Base-by-base conservation (phyloP, 2,113 vertebrate genomes). In the Grammomys surdaster region DNA sequence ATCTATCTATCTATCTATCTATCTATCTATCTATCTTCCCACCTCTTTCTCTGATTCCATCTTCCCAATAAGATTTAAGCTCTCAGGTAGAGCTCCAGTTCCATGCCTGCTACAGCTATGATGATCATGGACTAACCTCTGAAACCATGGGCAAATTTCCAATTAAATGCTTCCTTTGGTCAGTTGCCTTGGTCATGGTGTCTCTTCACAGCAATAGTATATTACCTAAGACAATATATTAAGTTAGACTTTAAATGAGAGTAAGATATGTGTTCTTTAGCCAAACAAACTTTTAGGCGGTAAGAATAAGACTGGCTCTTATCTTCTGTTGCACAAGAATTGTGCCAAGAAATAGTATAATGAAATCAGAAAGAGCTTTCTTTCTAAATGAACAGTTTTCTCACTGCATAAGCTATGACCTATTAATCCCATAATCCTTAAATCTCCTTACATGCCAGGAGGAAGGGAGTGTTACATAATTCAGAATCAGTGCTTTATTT, bases 341-440 rank as follows among this genome's bases (percentile, higher is more conserved):
- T 22, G 3, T 54, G 40, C 24, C 46, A 84, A 75, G 31, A 8
- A 36, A 48, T 5, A 60, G 7, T 17, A 28, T 96, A 86, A 7
- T 67, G 70, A 95, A 96, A 2, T 2, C 36, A 48, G 17, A 80
- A 82, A 67, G 87, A 16, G 0, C 24, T 46, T 24, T 40, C n/a
- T 5, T 97, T 91, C 36, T 72, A 97, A 93, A 91, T 0, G 76
- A 26, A 3, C 5, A 93, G 56, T 60, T 65, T 95, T 78, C 46
- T n/a, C 69, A 70, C 54, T 48, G 43, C 13, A 31, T 22, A 80
- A 69, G 20, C 5, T 78, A 56, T 84, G 63, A 89, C 7, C 63
- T 82, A 5, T 81, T 82, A 65, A 96, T 88, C 31, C 33, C 88
- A 13, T 96, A 63, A 81, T 85, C 63, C 54, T 81, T 73, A 88